Conservation (phyloP, 2,113 vertebrate species). For the Labeo catla region DNA sequence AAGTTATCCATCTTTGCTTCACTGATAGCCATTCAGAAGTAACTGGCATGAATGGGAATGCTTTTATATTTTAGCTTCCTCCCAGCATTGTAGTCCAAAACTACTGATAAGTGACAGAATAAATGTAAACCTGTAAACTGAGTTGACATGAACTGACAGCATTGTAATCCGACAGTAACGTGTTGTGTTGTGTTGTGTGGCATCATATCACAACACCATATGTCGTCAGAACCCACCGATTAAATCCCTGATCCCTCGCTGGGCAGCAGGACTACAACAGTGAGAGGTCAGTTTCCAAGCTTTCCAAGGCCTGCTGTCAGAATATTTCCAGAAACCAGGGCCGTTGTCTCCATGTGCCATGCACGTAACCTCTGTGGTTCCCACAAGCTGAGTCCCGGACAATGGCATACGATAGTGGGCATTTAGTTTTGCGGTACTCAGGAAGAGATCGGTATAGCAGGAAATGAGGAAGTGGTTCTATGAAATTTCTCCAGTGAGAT, state of each 20-base stretch:
- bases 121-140: background rate
- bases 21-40: background rate
- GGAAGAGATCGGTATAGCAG: constrained; percentile 54
- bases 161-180: constrained; percentile 5
- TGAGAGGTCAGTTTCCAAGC: constrained; percentile 25
- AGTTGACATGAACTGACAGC: background rate
- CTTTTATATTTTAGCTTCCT: background rate
- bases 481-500: constrained; percentile 29
- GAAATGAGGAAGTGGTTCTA: constrained; percentile 26
- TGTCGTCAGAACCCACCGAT: constrained; percentile 35
- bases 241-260: constrained; percentile 38
- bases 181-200: background rate
- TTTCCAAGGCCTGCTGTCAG: constrained; percentile 27
- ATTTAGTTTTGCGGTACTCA: constrained; percentile 41
- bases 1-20: too few species aligned
- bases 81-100: background rate
- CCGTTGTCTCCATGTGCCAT: background rate
- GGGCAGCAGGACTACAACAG: constrained; percentile 3
- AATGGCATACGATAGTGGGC: constrained; percentile 45
- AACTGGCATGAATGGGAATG: background rate
- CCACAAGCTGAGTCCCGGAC: constrained; percentile 25
- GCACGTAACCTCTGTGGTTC: constrained; percentile 34
- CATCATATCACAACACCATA: constrained; percentile 44
- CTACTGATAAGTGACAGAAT: background rate
- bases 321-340: background rate